Conservation (phyloP, 2,113 vertebrate genomes). For the Oxyruncus cristatus region DNA sequence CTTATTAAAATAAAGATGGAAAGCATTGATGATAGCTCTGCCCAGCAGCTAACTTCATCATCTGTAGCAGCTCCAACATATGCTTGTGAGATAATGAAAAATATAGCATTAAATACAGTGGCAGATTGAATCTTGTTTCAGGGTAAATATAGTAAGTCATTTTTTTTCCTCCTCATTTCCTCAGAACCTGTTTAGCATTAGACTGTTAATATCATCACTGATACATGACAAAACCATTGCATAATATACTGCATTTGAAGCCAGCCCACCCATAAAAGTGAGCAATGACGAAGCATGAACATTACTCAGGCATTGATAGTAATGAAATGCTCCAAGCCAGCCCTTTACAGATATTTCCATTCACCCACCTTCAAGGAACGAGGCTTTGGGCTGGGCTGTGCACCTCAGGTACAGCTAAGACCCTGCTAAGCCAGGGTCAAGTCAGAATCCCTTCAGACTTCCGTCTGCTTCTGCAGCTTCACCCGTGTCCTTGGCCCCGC, state of each 20-base stretch:
- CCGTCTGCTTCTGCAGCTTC: neutral
- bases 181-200: conserved; percentile 90
- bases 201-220: conserved; percentile 84
- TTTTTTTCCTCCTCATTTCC: conserved; percentile 82
- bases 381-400: accelerated
- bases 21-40: conserved; percentile 83
- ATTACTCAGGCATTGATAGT: conserved; percentile 84
- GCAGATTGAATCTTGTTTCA: conserved; percentile 93
- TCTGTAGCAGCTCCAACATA: conserved; percentile 91
- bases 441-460: neutral
- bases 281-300: conserved; percentile 82
- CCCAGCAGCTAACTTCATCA: conserved; percentile 93
- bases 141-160: conserved; percentile 86
- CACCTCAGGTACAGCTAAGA: no score
- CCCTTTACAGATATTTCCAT: neutral
- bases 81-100: conserved; percentile 94
- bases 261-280: conserved; percentile 79
- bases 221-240: conserved; percentile 86
- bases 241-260: conserved; percentile 84
- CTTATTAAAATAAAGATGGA: conserved; percentile 87
- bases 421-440: neutral
- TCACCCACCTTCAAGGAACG: neutral
- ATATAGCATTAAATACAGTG: conserved; percentile 90
- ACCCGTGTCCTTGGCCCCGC: accelerated
- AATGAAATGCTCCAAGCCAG: conserved; percentile 77